Percentiles rank a stretch among this genome's conserved stretches.
Evolutionary conservation across 2,888 invertebrate species (phyloP).

Genomic region (Caenorhabditis sp.): DNA sequence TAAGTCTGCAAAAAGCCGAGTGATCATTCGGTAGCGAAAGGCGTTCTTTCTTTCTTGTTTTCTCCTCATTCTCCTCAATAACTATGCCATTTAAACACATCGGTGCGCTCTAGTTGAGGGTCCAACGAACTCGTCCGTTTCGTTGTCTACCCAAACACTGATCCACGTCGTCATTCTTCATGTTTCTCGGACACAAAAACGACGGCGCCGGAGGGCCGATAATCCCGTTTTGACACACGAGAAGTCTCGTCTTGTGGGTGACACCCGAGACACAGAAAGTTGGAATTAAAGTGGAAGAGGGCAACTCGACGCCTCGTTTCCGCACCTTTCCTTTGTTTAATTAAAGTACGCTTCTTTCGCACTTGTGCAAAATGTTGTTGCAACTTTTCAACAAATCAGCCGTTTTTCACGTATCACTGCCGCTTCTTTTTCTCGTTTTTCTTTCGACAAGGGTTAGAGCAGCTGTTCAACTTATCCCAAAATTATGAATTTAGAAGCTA

Average conservation of each 20-base stretch:
- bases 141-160: slow-evolving; percentile 13
- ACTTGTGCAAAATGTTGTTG: slow-evolving; percentile 3
- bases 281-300: slow-evolving; percentile 47
- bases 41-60: not conserved
- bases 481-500: too few relatives aligned
- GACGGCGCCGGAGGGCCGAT: not conserved
- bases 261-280: slow-evolving; percentile 45
- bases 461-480: too few relatives aligned
- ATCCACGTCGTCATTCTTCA: slow-evolving; percentile 14
- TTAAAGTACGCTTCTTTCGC: slow-evolving; percentile 15
- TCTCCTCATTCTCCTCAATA: not conserved
- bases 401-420: slow-evolving; percentile 33
- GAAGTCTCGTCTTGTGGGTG: slow-evolving; percentile 28
- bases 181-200: slow-evolving; percentile 8
- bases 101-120: too few relatives aligned
- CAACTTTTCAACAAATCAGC: slow-evolving; percentile 19
- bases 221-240: slow-evolving; percentile 43
- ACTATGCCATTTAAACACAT: slow-evolving; percentile 21
- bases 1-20: too few relatives aligned
- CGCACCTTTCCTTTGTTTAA: slow-evolving; percentile 38
- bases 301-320: not conserved
- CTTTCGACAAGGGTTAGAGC: too few relatives aligned
- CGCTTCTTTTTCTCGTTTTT: too few relatives aligned
- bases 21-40: not conserved
- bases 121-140: too few relatives aligned